Percentiles rank a stretch among this genome's conserved stretches.
phyloP scores from a whole-genome alignment of 1,140 invertebrate genomes.

The Pseudomyrmex dendroicus region DNA sequence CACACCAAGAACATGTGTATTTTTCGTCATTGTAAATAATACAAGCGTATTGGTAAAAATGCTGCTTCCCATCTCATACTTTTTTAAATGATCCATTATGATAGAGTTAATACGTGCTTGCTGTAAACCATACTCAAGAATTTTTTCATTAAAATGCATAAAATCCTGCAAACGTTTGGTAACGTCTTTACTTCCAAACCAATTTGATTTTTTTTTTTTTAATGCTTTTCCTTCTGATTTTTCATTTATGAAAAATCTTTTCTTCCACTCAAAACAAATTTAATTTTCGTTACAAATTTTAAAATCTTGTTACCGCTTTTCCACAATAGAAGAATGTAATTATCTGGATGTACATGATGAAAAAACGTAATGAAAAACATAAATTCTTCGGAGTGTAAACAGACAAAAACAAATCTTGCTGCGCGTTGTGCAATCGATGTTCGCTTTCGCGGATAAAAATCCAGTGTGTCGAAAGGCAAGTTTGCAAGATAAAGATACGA shows the following conservation, averaged over 20 bases:
- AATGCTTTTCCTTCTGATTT: neutral
- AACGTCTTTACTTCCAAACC: too few relatives aligned
- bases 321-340: neutral
- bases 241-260: neutral
- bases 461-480: neutral
- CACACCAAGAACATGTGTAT: neutral
- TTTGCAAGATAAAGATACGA: slow-evolving; percentile 1
- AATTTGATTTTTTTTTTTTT: neutral
- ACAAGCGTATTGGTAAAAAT: neutral
- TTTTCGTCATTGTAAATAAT: slow-evolving; percentile 7
- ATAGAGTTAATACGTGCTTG: too few relatives aligned
- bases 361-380: too few relatives aligned
- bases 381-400: neutral
- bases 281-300: neutral
- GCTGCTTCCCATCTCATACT: neutral
- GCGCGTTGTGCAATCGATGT: neutral
- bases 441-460: slow-evolving; percentile 14
- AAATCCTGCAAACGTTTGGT: too few relatives aligned
- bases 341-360: too few relatives aligned
- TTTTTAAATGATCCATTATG: neutral
- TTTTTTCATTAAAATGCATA: too few relatives aligned
- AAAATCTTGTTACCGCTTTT: neutral
- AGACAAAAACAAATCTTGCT: slow-evolving; percentile 9
- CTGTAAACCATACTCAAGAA: too few relatives aligned
- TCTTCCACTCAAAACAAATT: neutral